Base-by-base conservation (phyloP, 2,113 vertebrate genomes). In the Cercopithecus mona region DNA sequence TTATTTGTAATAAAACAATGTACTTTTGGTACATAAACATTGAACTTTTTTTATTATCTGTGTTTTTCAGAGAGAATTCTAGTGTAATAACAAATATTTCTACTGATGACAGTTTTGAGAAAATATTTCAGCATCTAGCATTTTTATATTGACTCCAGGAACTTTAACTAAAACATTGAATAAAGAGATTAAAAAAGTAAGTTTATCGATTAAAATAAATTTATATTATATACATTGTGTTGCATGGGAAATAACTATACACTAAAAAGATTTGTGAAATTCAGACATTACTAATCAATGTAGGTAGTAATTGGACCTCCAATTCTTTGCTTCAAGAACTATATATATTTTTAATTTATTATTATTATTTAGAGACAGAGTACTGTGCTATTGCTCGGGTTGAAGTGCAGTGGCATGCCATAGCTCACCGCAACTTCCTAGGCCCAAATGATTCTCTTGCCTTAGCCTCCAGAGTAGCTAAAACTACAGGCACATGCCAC, bases 201-300 rank as follows among this genome's bases (percentile, higher is more conserved):
- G 13, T 84, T 50, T 96, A 79, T 79, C n/a, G 27, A 68, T 48
- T 83, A 88, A 90, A 88, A 59, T 95, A 40, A 90, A 81, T 40
- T 92, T 88, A 50, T 73, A 90, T 90, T 86, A 76, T 86, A 23
- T 75, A 90, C 35, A 86, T 40, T 80, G 17, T 70, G 66, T 64
- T 83, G 90, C 52, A 35, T 45, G 16, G 35, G 40, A 59, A 89
- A 76, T 87, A 57, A 50, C 8, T n/a, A 4, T 73, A 43, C 10
- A 55, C 5, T 83, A 45, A 90, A 88, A 64, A 88, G 20, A 27
- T 11, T 88, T 72, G 27, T 87, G 64, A 87, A 64, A 78, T 22
- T 93, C 30, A 70, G 32, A 12, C 0, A 88, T 88, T 68, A 25
- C n/a, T 95, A 32, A 59, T 88, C 22, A 38, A 45, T 83, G 38